Percentiles rank a stretch among this genome's conserved stretches.
These are phyloP conservation scores for Diacarnus erythraeanus DNA, from an alignment of 37 sponge, comb jelly and placozoan species.

Conservation along the genomic window DNA sequence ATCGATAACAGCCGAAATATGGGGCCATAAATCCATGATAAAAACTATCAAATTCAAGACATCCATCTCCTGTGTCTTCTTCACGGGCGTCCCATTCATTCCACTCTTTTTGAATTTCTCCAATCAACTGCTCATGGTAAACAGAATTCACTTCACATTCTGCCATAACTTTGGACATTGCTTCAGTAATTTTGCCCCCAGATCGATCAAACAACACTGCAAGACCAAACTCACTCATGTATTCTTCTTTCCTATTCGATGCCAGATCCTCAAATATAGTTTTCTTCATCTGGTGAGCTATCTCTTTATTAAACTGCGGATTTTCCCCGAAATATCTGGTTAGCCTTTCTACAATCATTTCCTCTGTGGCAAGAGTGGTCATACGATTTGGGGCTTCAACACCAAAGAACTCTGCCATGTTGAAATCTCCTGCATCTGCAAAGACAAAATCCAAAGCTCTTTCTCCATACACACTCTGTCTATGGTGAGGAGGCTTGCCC, in stretches of 20 bases:
- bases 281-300: constrained; percentile 67
- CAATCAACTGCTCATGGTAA: constrained; percentile 59
- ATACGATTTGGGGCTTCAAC: constrained; percentile 61
- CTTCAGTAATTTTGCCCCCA: constrained; percentile 69
- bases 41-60: constrained; percentile 76
- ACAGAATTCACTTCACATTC: constrained; percentile 9
- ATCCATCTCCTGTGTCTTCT: constrained; percentile 44
- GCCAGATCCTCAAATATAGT: constrained; percentile 68
- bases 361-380: constrained; percentile 69
- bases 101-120: constrained; percentile 64
- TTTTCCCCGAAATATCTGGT: constrained; percentile 63
- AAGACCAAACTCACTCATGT: constrained; percentile 75
- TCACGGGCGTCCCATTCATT: constrained; percentile 68
- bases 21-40: constrained; percentile 88
- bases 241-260: constrained; percentile 78
- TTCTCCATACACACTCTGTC: constrained; percentile 76
- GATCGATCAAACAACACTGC: constrained; percentile 77
- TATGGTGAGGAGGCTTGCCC: constrained; percentile 66
- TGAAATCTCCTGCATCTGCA: constrained; percentile 67
- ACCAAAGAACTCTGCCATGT: constrained; percentile 83
- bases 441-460: constrained; percentile 76
- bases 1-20: constrained; percentile 89
- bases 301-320: constrained; percentile 61
- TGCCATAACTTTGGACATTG: constrained; percentile 59
- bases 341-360: constrained; percentile 70